phyloP scores from a whole-genome alignment of 2,888 invertebrate genomes.

The Omphaloscelis lunosa region DNA sequence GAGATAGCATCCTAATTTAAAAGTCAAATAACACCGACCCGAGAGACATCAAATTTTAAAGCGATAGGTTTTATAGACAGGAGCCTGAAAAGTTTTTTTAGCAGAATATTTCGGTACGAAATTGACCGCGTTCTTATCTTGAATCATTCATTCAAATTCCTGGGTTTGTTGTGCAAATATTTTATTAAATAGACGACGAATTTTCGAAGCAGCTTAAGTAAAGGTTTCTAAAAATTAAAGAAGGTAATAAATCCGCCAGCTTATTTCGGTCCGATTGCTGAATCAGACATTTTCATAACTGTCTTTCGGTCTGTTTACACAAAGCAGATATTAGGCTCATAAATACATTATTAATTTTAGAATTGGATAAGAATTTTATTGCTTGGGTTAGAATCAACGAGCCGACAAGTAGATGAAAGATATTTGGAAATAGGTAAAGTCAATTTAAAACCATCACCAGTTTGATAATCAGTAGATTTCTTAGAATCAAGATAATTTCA shows the following conservation, averaged over 20 bases:
- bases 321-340: constrained; percentile 2
- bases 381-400: not conserved
- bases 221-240: constrained; percentile 19
- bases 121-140: constrained; percentile 31
- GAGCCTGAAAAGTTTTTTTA: constrained; percentile 21
- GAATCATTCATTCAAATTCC: constrained; percentile 48
- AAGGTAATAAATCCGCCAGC: constrained; percentile 13
- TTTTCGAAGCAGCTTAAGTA: constrained; percentile 5
- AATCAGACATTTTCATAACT: constrained; percentile 18
- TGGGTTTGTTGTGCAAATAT: constrained; percentile 42
- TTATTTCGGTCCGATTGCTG: constrained; percentile 17
- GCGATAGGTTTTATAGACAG: constrained; percentile 41
- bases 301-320: constrained; percentile 15
- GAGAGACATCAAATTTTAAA: constrained; percentile 57
- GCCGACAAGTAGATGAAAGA: not conserved
- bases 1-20: constrained; percentile 73
- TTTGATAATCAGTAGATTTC: not conserved
- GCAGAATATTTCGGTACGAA: constrained; percentile 47
- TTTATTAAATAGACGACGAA: constrained; percentile 16
- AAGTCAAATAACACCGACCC: constrained; percentile 74
- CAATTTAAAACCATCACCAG: not conserved
- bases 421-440: not conserved
- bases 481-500: not conserved
- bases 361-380: not conserved
- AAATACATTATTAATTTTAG: constrained; percentile 4